These are phyloP conservation scores for Grammomys dolichurus DNA, from an alignment of 2,113 vertebrate species.

Conservation along the genomic window DNA sequence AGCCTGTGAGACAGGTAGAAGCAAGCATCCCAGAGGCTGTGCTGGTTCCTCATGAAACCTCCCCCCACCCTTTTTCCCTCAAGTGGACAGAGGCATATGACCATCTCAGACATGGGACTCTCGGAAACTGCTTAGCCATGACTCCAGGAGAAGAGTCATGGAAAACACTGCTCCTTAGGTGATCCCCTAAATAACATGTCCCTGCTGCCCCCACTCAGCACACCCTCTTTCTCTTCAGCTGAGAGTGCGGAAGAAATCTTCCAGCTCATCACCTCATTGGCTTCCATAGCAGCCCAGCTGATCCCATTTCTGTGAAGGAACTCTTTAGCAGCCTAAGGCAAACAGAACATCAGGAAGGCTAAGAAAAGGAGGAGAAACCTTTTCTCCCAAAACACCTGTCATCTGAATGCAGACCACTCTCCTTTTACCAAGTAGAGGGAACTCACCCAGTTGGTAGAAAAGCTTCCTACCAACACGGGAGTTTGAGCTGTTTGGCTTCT, in stretches of 20 bases:
- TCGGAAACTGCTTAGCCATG: neutral
- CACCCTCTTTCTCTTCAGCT: neutral
- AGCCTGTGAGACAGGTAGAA: neutral
- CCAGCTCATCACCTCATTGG: neutral
- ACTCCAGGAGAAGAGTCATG: neutral
- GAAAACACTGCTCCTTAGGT: fast-evolving
- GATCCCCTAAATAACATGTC: neutral
- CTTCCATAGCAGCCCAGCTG: neutral
- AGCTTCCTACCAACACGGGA: neutral
- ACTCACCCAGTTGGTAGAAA: fast-evolving
- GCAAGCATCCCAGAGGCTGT: neutral
- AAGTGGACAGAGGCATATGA: fast-evolving
- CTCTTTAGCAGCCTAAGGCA: too few relatives aligned
- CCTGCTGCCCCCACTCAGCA: neutral
- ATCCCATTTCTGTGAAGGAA: neutral
- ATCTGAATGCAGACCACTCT: neutral
- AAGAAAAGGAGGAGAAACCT: neutral
- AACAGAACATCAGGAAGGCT: neutral
- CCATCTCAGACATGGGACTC: neutral
- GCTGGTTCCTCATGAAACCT: too few relatives aligned
- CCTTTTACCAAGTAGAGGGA: fast-evolving
- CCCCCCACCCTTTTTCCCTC: neutral
- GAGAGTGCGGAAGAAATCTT: neutral
- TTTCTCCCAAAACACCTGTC: neutral
- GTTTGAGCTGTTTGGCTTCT: neutral